These are phyloP conservation scores for Odontamblyopus rebecca DNA, from an alignment of 2,797 vertebrate species.

Conservation along the genomic window DNA sequence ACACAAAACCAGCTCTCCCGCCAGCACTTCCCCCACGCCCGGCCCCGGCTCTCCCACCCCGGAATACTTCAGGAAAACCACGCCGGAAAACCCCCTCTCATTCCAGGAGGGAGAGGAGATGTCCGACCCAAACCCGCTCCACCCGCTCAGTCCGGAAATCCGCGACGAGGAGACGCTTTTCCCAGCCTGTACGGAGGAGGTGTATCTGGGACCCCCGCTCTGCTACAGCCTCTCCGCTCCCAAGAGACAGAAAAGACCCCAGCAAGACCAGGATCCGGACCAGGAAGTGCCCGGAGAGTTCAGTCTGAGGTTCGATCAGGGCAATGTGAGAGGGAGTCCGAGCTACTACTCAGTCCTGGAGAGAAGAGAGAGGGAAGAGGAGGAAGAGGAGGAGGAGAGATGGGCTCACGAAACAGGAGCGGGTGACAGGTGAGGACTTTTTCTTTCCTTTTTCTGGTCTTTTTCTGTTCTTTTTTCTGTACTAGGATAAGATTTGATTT, in stretches of 20 bases:
- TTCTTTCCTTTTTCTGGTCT: too few species aligned
- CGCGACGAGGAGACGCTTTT: conserved; percentile 88
- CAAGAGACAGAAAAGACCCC: conserved; percentile 48
- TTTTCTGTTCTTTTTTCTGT: background rate
- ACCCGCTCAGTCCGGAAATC: conserved; percentile 76
- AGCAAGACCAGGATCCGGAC: conserved; percentile 28
- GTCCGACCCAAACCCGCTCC: conserved; percentile 16
- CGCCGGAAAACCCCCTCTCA: too few species aligned
- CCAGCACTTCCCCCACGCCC: conserved; percentile 74
- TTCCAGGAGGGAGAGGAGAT: background rate
- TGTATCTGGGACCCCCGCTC: conserved; percentile 78
- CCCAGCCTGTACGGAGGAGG: conserved; percentile 87
- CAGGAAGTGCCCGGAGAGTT: too few species aligned
- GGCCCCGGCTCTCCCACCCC: conserved; percentile 34
- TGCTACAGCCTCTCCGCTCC: conserved; percentile 72
- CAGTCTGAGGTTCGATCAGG: background rate
- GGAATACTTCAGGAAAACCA: background rate
- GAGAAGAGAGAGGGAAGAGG: background rate
- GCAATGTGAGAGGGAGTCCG: background rate
- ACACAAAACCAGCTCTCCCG: conserved; percentile 85
- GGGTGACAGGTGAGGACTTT: too few species aligned
- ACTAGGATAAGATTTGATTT: too few species aligned
- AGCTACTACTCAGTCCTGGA: conserved; percentile 5
- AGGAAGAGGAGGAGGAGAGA: too few species aligned
- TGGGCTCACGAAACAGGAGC: too few species aligned